Conservation (phyloP, 1,140 invertebrate species). For the Palaemon carinicauda region DNA sequence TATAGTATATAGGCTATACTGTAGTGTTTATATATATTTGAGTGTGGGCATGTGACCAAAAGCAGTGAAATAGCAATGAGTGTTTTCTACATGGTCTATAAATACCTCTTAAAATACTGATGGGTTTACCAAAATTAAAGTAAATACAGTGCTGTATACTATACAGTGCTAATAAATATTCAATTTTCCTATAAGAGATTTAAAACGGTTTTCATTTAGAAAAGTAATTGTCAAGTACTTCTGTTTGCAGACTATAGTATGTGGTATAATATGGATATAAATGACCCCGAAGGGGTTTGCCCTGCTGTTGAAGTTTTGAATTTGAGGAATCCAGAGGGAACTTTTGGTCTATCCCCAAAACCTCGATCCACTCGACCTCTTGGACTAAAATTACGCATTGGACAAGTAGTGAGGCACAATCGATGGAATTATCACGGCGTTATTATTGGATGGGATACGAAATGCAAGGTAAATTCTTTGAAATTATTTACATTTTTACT, state of each 20-base stretch:
- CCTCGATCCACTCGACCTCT: slow-evolving; percentile 64
- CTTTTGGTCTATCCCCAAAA: slow-evolving; percentile 62
- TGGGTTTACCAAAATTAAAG: no score
- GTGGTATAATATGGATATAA: slow-evolving; percentile 30
- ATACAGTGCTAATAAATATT: neutral
- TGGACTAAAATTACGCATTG: slow-evolving; percentile 67
- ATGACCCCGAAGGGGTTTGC: slow-evolving; percentile 63
- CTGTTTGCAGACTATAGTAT: slow-evolving; percentile 32
- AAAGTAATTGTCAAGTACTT: neutral
- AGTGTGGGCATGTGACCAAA: no score
- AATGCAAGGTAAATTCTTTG: slow-evolving; percentile 61
- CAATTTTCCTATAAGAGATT: neutral
- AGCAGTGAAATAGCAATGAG: no score
- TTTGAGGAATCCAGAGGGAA: slow-evolving; percentile 60
- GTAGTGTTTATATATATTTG: no score
- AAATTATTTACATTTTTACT: neutral
- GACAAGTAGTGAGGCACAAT: slow-evolving; percentile 69
- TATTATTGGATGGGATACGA: slow-evolving; percentile 70
- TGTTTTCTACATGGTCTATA: no score
- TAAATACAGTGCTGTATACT: no score
- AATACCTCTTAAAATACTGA: no score
- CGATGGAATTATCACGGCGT: slow-evolving; percentile 68
- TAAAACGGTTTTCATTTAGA: neutral
- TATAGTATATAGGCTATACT: no score
- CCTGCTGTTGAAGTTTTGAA: slow-evolving; percentile 67